These are phyloP conservation scores for Deroplatys truncata DNA, from an alignment of 2,888 invertebrate genomes.

Conservation along the genomic window DNA sequence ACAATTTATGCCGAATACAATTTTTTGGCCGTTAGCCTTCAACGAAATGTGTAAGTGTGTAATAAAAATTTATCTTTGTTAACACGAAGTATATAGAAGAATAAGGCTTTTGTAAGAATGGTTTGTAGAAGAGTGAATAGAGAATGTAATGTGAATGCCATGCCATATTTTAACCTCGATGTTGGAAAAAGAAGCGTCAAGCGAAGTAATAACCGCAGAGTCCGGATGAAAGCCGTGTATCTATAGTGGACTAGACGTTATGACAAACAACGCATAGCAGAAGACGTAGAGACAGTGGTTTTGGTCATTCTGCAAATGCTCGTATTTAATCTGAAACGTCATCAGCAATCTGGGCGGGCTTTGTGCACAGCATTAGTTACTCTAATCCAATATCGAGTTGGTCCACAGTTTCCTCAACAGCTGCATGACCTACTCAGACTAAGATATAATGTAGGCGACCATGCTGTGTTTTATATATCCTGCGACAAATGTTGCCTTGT, in stretches of 20 bases:
- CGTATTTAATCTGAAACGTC: not conserved
- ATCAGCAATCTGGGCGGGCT: not conserved
- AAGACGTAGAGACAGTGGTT: not conserved
- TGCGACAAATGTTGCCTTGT: not conserved
- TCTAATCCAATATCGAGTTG: not conserved
- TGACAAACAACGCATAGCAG: not conserved
- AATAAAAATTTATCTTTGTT: too few relatives aligned
- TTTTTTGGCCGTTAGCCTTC: too few relatives aligned
- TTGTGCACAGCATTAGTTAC: not conserved
- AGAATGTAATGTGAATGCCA: too few relatives aligned
- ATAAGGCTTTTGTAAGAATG: too few relatives aligned
- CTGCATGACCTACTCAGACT: not conserved
- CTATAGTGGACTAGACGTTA: not conserved
- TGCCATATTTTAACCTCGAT: too few relatives aligned
- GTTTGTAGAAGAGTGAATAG: too few relatives aligned
- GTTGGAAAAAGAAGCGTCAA: too few relatives aligned
- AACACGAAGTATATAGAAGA: too few relatives aligned
- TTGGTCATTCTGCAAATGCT: not conserved
- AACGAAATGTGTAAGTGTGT: too few relatives aligned
- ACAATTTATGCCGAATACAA: too few relatives aligned
- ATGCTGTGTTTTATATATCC: not conserved
- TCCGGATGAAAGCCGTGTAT: too few relatives aligned
- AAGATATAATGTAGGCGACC: not conserved
- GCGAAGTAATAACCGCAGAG: too few relatives aligned
- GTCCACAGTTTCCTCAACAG: not conserved